Percentiles rank a stretch among this genome's conserved stretches.
These are phyloP conservation scores for Archaeoteleia sp. DNA, from an alignment of 2,888 invertebrate species.

Conservation along the genomic window DNA sequence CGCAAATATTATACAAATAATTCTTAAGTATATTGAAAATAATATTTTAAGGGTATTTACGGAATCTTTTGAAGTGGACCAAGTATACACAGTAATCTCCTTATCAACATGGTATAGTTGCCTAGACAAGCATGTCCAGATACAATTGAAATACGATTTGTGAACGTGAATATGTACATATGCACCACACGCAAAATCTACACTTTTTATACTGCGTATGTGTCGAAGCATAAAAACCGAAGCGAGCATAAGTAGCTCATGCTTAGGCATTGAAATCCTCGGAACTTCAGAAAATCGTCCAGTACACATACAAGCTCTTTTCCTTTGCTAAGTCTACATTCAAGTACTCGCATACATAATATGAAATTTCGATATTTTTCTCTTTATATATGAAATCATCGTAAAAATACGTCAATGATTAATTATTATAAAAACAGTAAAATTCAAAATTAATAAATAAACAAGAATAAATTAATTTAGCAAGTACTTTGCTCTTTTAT, in stretches of 20 bases:
- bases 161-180: neutral
- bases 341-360: too few relatives aligned
- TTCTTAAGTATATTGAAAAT: conserved; percentile 4
- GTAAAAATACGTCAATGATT: too few relatives aligned
- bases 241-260: conserved; percentile 28
- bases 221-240: conserved; percentile 12
- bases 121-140: conserved; percentile 23
- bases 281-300: conserved; percentile 21
- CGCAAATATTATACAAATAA: conserved; percentile 6
- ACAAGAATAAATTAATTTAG: too few relatives aligned
- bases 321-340: too few relatives aligned
- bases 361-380: too few relatives aligned
- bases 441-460: too few relatives aligned
- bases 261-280: conserved; percentile 42
- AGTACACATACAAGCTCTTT: conserved; percentile 1
- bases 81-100: conserved; percentile 28
- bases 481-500: too few relatives aligned
- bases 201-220: conserved; percentile 16
- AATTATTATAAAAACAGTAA: too few relatives aligned
- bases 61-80: conserved; percentile 16
- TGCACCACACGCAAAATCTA: conserved; percentile 3
- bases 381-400: too few relatives aligned
- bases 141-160: conserved; percentile 1
- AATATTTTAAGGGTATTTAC: conserved; percentile 14
- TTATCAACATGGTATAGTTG: conserved; percentile 21